These are phyloP conservation scores for Seladonia tumulorum DNA, from an alignment of 2,888 invertebrate genomes.

Conservation along the genomic window DNA sequence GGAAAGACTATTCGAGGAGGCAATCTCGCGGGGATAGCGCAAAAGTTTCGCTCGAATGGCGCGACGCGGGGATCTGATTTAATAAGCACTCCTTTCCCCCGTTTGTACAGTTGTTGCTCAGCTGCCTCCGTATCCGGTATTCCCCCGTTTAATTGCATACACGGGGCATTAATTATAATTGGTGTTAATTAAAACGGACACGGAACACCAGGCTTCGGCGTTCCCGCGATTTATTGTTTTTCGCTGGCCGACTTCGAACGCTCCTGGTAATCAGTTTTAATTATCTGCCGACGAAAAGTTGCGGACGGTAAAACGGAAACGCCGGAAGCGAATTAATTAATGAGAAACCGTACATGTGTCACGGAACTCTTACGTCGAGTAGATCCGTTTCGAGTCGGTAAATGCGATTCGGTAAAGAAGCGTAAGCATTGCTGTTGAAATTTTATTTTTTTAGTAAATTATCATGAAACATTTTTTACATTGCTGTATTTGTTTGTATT, in stretches of 20 bases:
- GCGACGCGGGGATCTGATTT: slow-evolving; percentile 18
- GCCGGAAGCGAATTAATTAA: background rate
- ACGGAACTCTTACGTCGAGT: background rate
- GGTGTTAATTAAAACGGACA: slow-evolving; percentile 25
- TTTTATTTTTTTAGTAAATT: background rate
- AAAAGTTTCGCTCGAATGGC: slow-evolving; percentile 3
- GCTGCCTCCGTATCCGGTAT: background rate
- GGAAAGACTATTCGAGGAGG: background rate
- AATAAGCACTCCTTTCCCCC: slow-evolving; percentile 8
- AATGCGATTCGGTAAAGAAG: no score
- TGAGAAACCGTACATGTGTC: background rate
- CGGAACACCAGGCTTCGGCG: background rate
- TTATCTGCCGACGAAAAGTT: background rate
- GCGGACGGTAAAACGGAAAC: background rate
- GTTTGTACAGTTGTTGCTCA: background rate
- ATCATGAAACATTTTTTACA: background rate
- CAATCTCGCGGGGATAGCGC: background rate
- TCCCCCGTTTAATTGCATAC: slow-evolving; percentile 11
- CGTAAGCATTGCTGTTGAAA: background rate
- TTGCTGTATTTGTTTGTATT: no score
- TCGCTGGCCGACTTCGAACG: background rate
- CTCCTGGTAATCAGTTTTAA: background rate
- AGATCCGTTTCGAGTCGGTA: background rate
- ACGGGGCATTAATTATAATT: slow-evolving; percentile 30
- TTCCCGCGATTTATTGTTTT: slow-evolving; percentile 3